A percentile compares a stretch with the other conserved stretches of the same genome.
phyloP scores from a whole-genome alignment of 2,113 vertebrate species.

The Hippocampus guttulatus region DNA sequence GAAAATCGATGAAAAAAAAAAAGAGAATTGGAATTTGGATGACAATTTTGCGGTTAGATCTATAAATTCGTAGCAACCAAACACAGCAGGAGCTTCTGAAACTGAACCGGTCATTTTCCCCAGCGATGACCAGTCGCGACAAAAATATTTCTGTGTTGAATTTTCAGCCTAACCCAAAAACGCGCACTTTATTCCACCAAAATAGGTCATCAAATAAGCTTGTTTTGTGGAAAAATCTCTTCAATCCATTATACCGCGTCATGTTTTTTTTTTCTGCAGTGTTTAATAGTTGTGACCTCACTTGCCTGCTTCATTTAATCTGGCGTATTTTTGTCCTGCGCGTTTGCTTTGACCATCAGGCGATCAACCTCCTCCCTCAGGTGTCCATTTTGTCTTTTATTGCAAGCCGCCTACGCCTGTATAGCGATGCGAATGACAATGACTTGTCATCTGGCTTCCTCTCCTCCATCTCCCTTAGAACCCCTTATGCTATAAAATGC shows the following conservation, averaged over 20 bases:
- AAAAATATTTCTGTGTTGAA: background rate
- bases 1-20: too few relatives aligned
- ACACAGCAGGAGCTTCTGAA: too few relatives aligned
- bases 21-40: too few relatives aligned
- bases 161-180: background rate
- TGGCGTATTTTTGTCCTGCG: background rate
- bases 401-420: slow-evolving; percentile 43
- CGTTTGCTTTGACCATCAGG: slow-evolving; percentile 9
- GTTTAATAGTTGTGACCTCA: background rate
- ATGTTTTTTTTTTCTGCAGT: too few relatives aligned
- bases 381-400: slow-evolving; percentile 31
- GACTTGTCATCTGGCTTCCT: slow-evolving; percentile 35
- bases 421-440: slow-evolving; percentile 38
- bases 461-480: slow-evolving; percentile 37
- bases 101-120: too few relatives aligned
- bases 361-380: background rate
- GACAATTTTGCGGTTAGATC: too few relatives aligned
- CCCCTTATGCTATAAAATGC: slow-evolving; percentile 61
- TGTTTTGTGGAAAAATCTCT: too few relatives aligned
- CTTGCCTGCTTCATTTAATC: background rate
- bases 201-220: too few relatives aligned
- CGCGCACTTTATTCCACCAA: too few relatives aligned
- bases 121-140: background rate
- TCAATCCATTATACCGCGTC: too few relatives aligned
- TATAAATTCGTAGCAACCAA: too few relatives aligned